Evolutionary conservation across 1,140 invertebrate genomes (phyloP).

Genomic region (Drosophila ananassae): DNA sequence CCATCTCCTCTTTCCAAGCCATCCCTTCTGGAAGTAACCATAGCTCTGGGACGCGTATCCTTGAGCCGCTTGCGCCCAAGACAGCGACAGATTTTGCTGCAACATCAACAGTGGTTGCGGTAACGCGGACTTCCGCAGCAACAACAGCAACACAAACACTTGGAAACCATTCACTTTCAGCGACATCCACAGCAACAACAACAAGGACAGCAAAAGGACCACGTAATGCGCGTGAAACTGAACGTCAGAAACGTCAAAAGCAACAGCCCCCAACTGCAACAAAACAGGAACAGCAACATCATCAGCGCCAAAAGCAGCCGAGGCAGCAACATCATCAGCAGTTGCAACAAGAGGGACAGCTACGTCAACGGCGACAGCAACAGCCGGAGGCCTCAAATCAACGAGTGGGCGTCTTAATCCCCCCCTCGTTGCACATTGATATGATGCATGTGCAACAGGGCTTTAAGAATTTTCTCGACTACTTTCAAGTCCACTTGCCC

Average conservation of each 20-base stretch:
- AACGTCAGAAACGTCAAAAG: conserved; percentile 66
- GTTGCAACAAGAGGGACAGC: conserved; percentile 21
- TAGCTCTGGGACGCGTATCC: conserved; percentile 30
- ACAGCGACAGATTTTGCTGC: conserved; percentile 47
- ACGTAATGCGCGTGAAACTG: conserved; percentile 65
- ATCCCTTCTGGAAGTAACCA: conserved; percentile 10
- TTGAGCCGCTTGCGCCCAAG: conserved; percentile 38
- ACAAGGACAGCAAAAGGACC: conserved; percentile 26
- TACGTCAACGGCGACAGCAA: conserved; percentile 26
- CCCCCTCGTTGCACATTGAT: conserved; percentile 62
- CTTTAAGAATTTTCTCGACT: conserved; percentile 74
- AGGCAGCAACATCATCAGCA: conserved; percentile 24
- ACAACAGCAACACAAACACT: conserved; percentile 37
- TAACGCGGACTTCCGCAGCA: conserved; percentile 33
- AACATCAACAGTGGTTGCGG: conserved; percentile 34
- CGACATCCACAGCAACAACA: conserved; percentile 43
- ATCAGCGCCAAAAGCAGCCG: conserved; percentile 29
- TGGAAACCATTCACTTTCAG: conserved; percentile 71
- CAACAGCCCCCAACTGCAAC: conserved; percentile 44
- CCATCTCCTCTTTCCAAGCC: not conserved
- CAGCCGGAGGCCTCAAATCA: conserved; percentile 35
- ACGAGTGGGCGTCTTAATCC: conserved; percentile 74
- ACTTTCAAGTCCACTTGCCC: conserved; percentile 73
- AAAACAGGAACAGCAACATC: conserved; percentile 22
- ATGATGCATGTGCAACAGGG: conserved; percentile 79